Evolutionary conservation across 53 echinoderm and acorn worm species (phyloP), one percentile per base, ranked within the genome.

Genomic region (Henricia sp.): DNA sequence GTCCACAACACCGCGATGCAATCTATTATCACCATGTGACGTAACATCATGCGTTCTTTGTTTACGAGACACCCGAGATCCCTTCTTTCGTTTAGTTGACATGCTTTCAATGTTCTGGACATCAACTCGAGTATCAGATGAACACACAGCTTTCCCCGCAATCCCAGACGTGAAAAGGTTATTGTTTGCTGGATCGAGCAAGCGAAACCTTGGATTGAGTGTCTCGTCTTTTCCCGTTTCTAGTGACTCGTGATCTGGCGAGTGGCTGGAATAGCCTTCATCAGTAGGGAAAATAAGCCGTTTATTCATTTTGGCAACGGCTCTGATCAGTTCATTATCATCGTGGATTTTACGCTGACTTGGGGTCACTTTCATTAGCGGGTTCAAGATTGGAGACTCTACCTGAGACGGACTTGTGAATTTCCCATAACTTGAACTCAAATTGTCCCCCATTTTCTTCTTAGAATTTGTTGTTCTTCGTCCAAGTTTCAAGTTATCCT

Each of bases 1-100:
- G 46, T 96, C 96, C 80, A 91, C 87, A 51, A 93, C 84, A 52
- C 96, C 96, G 1, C 96, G 72, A 38, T 96, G 96, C 29, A 96
- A 58, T 69, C 73, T 85, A 78, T 29, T 35, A 56, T 68, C 75
- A 30, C 46, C 68, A 41, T 41, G 62, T 28, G 8, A 17, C 19
- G 3, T 62, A 32, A 41, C 38, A 37, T 50, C 43, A 24, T 50
- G 51, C 5, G 82, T 67, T 33, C 92, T 70, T 37, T 76, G 83
- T 20, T 82, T 80, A 40, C 78, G 67, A 17, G 84, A 87, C n/a
- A 53, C 52, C 50, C n/a, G 60, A 71, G 10, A 69, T 89, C 63
- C 66, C 77, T 28, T 50, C 19, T 46, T 64, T 52, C 26, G 74
- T 28, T 36, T 60, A 30, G 35, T 63, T 11, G 85, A 74, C 23